A percentile compares a stretch with the other conserved stretches of the same genome.
Evolutionary conservation across 2,888 invertebrate genomes (phyloP).

Genomic region (Cetonia aurata): DNA sequence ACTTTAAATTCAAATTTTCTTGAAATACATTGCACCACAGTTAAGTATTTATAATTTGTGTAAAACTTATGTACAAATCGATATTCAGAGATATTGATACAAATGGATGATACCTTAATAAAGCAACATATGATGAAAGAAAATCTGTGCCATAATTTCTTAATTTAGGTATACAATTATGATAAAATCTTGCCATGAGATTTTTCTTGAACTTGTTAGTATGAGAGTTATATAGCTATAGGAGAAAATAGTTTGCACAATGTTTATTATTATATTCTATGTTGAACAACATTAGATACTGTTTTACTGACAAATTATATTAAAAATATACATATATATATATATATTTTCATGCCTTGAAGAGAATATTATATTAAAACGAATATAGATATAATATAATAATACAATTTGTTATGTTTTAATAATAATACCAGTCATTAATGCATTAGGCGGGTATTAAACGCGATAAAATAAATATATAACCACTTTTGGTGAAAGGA

Average conservation of each 20-base stretch:
- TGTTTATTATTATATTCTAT: slow-evolving; percentile 34
- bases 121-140: not conserved
- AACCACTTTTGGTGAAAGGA: slow-evolving; percentile 39
- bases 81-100: not conserved
- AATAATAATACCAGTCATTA: slow-evolving; percentile 40
- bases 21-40: slow-evolving; percentile 12
- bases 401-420: slow-evolving; percentile 45
- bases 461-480: slow-evolving; percentile 26
- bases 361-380: slow-evolving; percentile 45
- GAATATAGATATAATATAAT: slow-evolving; percentile 24
- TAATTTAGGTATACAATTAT: slow-evolving; percentile 40
- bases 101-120: not conserved
- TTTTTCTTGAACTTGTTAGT: slow-evolving; percentile 33
- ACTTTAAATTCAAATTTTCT: not conserved
- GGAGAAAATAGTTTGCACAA: slow-evolving; percentile 34
- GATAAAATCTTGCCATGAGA: slow-evolving; percentile 51
- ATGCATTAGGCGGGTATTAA: slow-evolving; percentile 36
- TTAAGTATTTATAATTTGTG: not conserved
- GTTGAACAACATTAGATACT: slow-evolving; percentile 37
- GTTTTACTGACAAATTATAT: slow-evolving; percentile 45
- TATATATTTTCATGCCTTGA: slow-evolving; percentile 27
- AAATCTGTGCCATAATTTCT: slow-evolving; percentile 50
- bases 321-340: slow-evolving; percentile 37
- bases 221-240: slow-evolving; percentile 21
- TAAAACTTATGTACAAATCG: not conserved